Conservation (phyloP, 30 jellyfish, hydroid and myxozoan genomes). For the Aurelia aurita complex sp. Pacific region DNA sequence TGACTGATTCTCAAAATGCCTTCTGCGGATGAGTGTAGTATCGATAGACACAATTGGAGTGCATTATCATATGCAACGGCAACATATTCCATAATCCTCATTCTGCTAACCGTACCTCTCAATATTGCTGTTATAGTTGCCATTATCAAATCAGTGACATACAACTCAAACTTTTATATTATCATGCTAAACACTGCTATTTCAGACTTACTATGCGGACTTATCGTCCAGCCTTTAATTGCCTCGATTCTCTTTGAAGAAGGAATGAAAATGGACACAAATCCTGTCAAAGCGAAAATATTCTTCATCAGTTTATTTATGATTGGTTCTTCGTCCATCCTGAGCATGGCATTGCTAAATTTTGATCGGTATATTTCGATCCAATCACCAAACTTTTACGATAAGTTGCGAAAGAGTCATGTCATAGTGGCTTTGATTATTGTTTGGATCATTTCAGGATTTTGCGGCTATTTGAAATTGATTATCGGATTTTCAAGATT, state of each 20-base stretch:
- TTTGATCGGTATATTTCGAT: constrained; percentile 61
- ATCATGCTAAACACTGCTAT: constrained; percentile 58
- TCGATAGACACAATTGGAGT: constrained; percentile 41
- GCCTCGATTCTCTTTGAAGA: constrained; percentile 39
- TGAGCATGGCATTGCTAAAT: constrained; percentile 71
- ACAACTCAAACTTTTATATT: constrained; percentile 39
- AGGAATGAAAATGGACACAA: constrained; percentile 17
- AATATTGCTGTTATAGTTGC: constrained; percentile 55
- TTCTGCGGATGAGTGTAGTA: neutral
- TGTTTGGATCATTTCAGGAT: constrained; percentile 43
- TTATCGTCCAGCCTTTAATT: constrained; percentile 44
- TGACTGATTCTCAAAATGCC: too few species aligned
- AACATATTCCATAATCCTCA: constrained; percentile 8
- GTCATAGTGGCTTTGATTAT: constrained; percentile 1
- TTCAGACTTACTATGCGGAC: constrained; percentile 56
- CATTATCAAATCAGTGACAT: constrained; percentile 29
- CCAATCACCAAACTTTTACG: constrained; percentile 26
- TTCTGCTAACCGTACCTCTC: constrained; percentile 48
- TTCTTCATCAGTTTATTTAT: constrained; percentile 24
- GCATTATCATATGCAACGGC: constrained; percentile 30
- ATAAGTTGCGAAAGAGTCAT: constrained; percentile 8
- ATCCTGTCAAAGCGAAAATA: neutral
- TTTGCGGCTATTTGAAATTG: constrained; percentile 24
- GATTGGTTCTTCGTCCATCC: constrained; percentile 54
- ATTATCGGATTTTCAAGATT: constrained; percentile 35